Evolutionary conservation across 2,797 vertebrate genomes (phyloP), one percentile per base, ranked within the genome.

Genomic region (Pangasius djambal): DNA sequence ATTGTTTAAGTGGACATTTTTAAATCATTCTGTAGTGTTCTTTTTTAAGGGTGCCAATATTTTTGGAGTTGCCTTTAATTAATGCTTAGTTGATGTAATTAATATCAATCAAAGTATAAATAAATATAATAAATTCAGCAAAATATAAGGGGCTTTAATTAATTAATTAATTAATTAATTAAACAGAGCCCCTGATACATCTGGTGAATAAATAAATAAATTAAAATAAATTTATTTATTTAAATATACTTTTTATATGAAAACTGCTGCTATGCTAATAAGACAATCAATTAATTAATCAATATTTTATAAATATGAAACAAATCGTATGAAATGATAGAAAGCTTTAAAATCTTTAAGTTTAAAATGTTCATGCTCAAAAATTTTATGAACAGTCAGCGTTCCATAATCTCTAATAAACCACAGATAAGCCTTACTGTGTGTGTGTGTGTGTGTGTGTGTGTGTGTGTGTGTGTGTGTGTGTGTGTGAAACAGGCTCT

Each of bases 381-480:
- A 37, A 34, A 2, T 8, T 40, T 72, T 10, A 75, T 25, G 40
- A 75, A 48, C 5, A 13, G 48, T 78, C 48, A 16, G 48, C 15
- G 12, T 78, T n/a, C 44, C 28, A 6, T 31, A 79, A 55, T 79
- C 28, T 79, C 50, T 31, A 55, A 55, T 52, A 55, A 79, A 31
- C 74, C 44, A 50, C 25, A 6, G 44, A 48, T 48, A 75, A 75
- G 40, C 25, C 28, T 16, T 6, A 13, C 20, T 77, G 74, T 77
- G 75, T 78, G 75, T 78, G 48, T 78, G 75, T 78, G 75, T 78
- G 75, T 78, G 75, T 78, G 50, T 78, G 50, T 34, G 77, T 57
- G 77, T 79, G 77, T 34, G 77, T 79, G 28, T 48, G 37, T 65
- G 63, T 48, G 37, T 65, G 63, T 50, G 59, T 50, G 40, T 67